Evolutionary conservation across 2,113 vertebrate genomes (phyloP).

Genomic region (Myiopsitta monachus): DNA sequence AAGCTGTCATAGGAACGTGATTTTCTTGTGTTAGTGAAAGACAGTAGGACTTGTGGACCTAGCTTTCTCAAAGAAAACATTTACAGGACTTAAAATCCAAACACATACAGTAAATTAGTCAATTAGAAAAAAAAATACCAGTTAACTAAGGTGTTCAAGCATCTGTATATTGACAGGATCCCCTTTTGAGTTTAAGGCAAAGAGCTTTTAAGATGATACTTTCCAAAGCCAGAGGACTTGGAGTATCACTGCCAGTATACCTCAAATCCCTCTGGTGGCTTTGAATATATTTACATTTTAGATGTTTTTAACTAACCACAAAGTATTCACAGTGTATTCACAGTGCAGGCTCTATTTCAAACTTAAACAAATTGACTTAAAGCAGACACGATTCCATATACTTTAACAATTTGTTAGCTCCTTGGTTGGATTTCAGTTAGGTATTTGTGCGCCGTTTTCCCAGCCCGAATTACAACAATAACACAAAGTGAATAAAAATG

Average conservation of each 20-base stretch:
- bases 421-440: neutral
- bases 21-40: neutral
- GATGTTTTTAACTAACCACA: neutral
- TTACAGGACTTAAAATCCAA: neutral
- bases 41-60: neutral
- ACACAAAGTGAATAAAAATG: slow-evolving; percentile 64
- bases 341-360: neutral
- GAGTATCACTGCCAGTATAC: neutral
- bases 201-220: slow-evolving; percentile 21
- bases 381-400: neutral
- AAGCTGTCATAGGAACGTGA: neutral
- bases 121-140: neutral
- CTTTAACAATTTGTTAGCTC: neutral
- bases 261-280: neutral
- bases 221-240: neutral
- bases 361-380: neutral
- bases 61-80: neutral
- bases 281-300: neutral
- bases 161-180: neutral
- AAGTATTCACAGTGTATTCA: neutral
- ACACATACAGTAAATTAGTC: neutral
- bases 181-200: slow-evolving; percentile 50
- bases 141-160: neutral
- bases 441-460: neutral
- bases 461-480: slow-evolving; percentile 40